Evolutionary conservation across 23 tunicate species (phyloP), one percentile per base, ranked within the genome.

Genomic region (Corella eumyota): DNA sequence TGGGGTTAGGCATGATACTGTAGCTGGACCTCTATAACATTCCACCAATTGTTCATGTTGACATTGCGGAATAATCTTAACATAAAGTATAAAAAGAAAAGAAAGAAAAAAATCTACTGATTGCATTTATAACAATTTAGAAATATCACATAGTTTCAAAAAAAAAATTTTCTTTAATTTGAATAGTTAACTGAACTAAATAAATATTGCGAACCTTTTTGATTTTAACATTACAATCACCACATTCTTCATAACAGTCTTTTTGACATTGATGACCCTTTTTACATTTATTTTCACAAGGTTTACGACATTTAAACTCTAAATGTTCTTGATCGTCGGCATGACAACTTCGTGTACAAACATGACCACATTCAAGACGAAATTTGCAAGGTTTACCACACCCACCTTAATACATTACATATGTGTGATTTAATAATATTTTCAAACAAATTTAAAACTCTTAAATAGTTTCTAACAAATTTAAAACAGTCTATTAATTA

Each of bases 351-450:
- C 77, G 50, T 48, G 66, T 9, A 45, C 97, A 90, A 13, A 30
- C 56, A 52, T 90, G 97, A 13, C 97, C 97, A 36, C 97, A 90
- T 20, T 70, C 70, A 5, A 77, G 66, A 29, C 85, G 68, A 25
- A 19, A 30, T 11, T 52, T 46, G 48, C 95, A 86, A 20, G 73
- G 75, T 40, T 77, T 64, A 0, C 79, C 95, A 54, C 95, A 86
- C 4, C 95, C 94, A 64, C 94, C 94, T 84, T 61, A 1, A 32
- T n/a, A 11, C 25, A 67, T 11, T 30, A 15, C 28, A 0, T 27
- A 27, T 17, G 27, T 17, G 28, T 60, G 0, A n/a, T 29, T n/a
- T 28, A 32, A 32, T 0, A n/a, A n/a, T n/a, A n/a, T n/a, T n/a
- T n/a, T n/a, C n/a, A n/a, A n/a, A n/a, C n/a, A n/a, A n/a, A n/a